phyloP scores from a whole-genome alignment of 2,888 invertebrate genomes.

The Hylaea fasciaria region DNA sequence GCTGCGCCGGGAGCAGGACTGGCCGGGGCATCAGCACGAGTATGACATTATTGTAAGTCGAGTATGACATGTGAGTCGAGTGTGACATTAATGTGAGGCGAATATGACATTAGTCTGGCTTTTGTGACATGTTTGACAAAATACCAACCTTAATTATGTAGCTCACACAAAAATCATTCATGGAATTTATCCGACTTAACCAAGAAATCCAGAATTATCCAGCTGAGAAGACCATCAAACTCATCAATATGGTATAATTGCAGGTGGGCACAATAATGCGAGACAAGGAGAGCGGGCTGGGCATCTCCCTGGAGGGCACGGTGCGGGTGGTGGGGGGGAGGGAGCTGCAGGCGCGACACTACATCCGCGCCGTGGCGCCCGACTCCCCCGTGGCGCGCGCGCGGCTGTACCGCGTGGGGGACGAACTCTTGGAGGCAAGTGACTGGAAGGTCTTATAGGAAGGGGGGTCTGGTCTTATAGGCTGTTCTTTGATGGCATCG shows the following conservation, averaged over 20 bases:
- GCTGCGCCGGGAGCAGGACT: slow-evolving; percentile 83
- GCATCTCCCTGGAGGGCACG: slow-evolving; percentile 96
- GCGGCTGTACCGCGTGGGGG: slow-evolving; percentile 91
- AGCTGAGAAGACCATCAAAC: too few relatives aligned
- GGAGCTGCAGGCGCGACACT: slow-evolving; percentile 95
- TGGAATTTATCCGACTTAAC: too few relatives aligned
- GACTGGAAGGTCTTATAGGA: neutral
- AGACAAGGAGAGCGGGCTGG: slow-evolving; percentile 92
- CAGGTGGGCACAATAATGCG: slow-evolving; percentile 94
- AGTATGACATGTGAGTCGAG: slow-evolving; percentile 82
- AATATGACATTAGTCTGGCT: too few relatives aligned
- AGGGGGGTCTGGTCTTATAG: too few relatives aligned
- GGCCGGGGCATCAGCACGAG: slow-evolving; percentile 81
- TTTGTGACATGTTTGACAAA: too few relatives aligned
- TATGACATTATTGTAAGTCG: slow-evolving; percentile 91
- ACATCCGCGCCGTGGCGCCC: slow-evolving; percentile 94
- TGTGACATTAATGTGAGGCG: too few relatives aligned
- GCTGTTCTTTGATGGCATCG: too few relatives aligned
- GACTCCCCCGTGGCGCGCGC: slow-evolving; percentile 94
- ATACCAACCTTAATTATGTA: too few relatives aligned
- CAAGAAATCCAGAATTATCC: too few relatives aligned
- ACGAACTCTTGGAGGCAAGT: slow-evolving; percentile 92
- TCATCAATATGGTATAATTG: too few relatives aligned
- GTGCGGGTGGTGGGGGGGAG: slow-evolving; percentile 95
- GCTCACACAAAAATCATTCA: too few relatives aligned